Conservation (phyloP, 35 echinoderm and acorn worm species). For the Acanthaster planci region DNA sequence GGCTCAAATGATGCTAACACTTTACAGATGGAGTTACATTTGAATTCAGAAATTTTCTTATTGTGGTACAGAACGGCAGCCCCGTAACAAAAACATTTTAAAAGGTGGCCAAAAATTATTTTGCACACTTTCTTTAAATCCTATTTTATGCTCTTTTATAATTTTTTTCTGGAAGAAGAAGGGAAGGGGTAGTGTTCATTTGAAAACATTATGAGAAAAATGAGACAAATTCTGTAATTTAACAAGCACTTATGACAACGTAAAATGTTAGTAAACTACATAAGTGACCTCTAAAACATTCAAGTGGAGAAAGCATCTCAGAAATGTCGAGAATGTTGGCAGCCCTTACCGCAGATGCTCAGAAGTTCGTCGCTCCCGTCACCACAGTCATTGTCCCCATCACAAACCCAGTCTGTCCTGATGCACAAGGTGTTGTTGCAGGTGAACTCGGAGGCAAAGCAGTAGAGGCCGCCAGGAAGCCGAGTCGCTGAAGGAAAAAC, state of each 20-base stretch:
- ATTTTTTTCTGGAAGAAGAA: too few species aligned
- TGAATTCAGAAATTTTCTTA: too few species aligned
- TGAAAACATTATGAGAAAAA: too few species aligned
- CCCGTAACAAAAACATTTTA: too few species aligned
- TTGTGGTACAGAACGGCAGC: too few species aligned
- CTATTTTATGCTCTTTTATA: too few species aligned
- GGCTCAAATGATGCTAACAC: too few species aligned
- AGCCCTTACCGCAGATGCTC: not conserved
- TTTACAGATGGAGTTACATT: too few species aligned
- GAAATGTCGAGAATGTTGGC: not conserved
- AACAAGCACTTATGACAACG: not conserved
- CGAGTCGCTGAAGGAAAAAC: not conserved
- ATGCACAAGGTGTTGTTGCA: constrained; percentile 70
- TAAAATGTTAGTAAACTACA: not conserved
- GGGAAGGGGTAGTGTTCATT: too few species aligned
- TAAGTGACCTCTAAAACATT: not conserved
- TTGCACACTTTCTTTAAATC: too few species aligned
- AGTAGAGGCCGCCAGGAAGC: constrained; percentile 59
- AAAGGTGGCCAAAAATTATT: too few species aligned
- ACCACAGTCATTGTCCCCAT: constrained; percentile 76
- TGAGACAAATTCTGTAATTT: not conserved
- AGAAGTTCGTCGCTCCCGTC: constrained; percentile 53
- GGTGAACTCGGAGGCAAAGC: constrained; percentile 72
- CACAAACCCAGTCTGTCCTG: constrained; percentile 63
- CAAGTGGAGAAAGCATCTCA: too few species aligned